These are phyloP conservation scores for Gnatocerus cornutus DNA, from an alignment of 2,888 invertebrate genomes.

Conservation along the genomic window DNA sequence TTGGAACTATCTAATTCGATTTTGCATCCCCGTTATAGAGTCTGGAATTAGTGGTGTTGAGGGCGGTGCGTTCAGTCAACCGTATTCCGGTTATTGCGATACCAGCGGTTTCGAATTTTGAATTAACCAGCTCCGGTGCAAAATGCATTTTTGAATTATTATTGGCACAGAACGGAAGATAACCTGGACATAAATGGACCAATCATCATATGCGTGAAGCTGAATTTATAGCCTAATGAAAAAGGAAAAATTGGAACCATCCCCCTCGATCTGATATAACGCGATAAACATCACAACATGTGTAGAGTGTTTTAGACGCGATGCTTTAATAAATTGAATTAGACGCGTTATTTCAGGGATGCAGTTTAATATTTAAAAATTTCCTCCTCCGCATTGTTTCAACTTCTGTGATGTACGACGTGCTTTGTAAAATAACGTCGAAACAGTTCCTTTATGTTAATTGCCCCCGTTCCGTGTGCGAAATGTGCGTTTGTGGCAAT, in stretches of 20 bases:
- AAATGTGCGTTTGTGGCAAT: constrained; percentile 12
- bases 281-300: not conserved
- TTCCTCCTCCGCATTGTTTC: too few species aligned
- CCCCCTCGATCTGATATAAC: too few species aligned
- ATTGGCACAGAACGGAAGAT: constrained; percentile 36
- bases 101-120: constrained; percentile 46
- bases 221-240: not conserved
- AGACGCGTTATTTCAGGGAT: not conserved
- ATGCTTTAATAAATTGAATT: not conserved
- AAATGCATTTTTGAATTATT: constrained; percentile 46
- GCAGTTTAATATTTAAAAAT: not conserved
- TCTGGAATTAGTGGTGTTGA: constrained; percentile 43
- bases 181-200: constrained; percentile 3
- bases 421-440: not conserved
- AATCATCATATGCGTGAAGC: not conserved
- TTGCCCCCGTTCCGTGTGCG: constrained; percentile 1
- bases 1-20: constrained; percentile 6
- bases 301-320: not conserved
- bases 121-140: constrained; percentile 34
- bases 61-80: constrained; percentile 54
- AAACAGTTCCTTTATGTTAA: constrained; percentile 3
- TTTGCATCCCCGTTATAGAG: constrained; percentile 3
- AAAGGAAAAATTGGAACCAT: not conserved
- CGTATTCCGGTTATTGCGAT: constrained; percentile 56
- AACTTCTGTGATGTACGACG: too few species aligned